Evolutionary conservation across 2,797 vertebrate species (phyloP).

Genomic region (Channallabes apus): DNA sequence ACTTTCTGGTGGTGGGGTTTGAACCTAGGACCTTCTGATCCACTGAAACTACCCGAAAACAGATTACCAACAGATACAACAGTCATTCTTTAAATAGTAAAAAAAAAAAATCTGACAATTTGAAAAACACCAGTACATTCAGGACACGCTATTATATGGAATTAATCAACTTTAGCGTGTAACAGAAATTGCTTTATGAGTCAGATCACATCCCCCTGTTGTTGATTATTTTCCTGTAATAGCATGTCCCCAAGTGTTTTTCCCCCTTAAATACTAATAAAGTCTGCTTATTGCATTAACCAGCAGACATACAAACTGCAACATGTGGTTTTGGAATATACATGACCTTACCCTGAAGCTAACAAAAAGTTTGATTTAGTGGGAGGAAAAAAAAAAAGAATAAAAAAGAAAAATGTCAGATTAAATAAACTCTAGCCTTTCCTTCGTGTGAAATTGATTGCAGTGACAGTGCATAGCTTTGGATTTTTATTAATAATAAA

Average conservation of each 20-base stretch:
- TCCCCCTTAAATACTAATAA: neutral
- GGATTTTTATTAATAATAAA: slow-evolving; percentile 72
- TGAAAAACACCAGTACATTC: too few relatives aligned
- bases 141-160: neutral
- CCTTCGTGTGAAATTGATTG: slow-evolving; percentile 68
- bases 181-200: neutral
- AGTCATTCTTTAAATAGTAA: neutral
- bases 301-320: neutral
- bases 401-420: neutral
- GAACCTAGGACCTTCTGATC: too few relatives aligned
- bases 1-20: too few relatives aligned
- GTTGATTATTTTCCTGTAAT: neutral
- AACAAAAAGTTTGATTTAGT: neutral
- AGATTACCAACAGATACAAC: neutral
- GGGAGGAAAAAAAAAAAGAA: neutral
- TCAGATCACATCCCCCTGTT: neutral
- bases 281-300: neutral
- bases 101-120: too few relatives aligned
- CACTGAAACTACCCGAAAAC: too few relatives aligned
- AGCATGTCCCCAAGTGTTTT: neutral
- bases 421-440: slow-evolving; percentile 36
- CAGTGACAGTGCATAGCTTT: slow-evolving; percentile 72
- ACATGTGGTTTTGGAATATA: too few relatives aligned
- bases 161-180: neutral
- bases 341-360: neutral